Percentiles rank a stretch among this genome's conserved stretches.
These are phyloP conservation scores for Eueides isabella DNA, from an alignment of 1,140 invertebrate species.

Conservation along the genomic window DNA sequence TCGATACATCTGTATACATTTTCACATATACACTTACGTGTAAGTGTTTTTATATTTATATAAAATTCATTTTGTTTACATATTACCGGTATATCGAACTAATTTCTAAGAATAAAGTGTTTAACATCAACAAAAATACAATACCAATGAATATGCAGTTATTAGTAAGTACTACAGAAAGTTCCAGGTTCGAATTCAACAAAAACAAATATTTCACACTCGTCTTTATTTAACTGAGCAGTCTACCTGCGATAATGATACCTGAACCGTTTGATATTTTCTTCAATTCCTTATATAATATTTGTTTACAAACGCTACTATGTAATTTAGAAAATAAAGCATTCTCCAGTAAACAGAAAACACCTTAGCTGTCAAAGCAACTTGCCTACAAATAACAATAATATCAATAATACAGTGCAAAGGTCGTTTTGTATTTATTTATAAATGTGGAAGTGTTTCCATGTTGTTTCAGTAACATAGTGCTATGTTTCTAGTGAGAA, in stretches of 20 bases:
- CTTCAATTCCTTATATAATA: slow-evolving; percentile 16
- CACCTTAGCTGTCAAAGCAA: slow-evolving; percentile 2
- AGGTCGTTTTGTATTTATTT: background rate
- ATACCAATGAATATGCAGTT: too few relatives aligned
- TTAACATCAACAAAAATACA: too few relatives aligned
- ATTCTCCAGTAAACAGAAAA: slow-evolving; percentile 8
- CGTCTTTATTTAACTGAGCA: too few relatives aligned
- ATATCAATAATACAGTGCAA: background rate
- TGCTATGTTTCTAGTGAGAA: background rate
- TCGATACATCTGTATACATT: slow-evolving; percentile 14
- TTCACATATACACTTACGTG: background rate
- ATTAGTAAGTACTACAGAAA: too few relatives aligned
- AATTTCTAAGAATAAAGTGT: too few relatives aligned
- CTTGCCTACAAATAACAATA: background rate
- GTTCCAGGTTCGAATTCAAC: too few relatives aligned
- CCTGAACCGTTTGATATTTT: too few relatives aligned
- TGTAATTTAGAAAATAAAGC: slow-evolving; percentile 1
- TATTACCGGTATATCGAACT: background rate
- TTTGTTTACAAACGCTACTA: slow-evolving; percentile 30
- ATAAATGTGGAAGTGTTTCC: background rate
- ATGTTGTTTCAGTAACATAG: background rate
- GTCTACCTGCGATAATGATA: too few relatives aligned
- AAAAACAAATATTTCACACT: too few relatives aligned
- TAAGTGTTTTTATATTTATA: background rate
- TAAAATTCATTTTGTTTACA: background rate